Percentiles rank a stretch among this genome's conserved stretches.
phyloP scores from a whole-genome alignment of 2,797 vertebrate genomes.

The Rhynchotus rufescens region DNA sequence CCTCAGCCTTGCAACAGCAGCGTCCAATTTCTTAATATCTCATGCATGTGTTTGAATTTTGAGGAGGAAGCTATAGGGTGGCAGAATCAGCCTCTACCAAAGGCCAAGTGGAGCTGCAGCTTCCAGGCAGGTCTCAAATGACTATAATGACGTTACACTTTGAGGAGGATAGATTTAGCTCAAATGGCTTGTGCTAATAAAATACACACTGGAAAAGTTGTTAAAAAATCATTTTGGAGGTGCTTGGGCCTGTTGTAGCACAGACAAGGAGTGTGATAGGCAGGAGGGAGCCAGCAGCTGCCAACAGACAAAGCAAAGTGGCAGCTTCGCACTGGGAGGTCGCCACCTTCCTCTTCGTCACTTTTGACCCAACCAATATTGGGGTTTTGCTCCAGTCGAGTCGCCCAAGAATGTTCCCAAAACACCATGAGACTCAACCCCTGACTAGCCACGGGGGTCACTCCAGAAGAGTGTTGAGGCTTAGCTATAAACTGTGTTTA shows the following conservation, averaged over 20 bases:
- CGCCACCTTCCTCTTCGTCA: fast-evolving
- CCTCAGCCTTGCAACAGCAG: neutral
- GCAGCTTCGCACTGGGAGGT: neutral
- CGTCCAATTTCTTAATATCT: fast-evolving
- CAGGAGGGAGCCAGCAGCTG: fast-evolving
- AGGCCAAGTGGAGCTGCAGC: neutral
- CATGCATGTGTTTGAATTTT: neutral
- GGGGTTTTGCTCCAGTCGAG: neutral
- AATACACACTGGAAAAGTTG: fast-evolving
- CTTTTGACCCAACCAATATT: neutral
- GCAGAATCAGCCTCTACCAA: neutral
- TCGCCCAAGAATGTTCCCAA: too few species aligned
- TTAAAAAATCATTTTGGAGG: neutral
- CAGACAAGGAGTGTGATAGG: neutral
- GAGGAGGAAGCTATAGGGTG: neutral
- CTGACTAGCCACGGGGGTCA: neutral
- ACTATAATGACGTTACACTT: neutral
- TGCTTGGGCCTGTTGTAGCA: neutral
- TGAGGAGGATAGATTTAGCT: neutral
- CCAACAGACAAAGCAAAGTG: fast-evolving
- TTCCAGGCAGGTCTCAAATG: neutral
- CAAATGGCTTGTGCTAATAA: neutral
- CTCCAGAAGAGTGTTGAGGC: neutral
- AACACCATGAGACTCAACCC: neutral
- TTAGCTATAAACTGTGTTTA: neutral